Percentiles rank a stretch among this genome's conserved stretches.
Evolutionary conservation across 1,140 invertebrate genomes (phyloP).

Genomic region (Rhagoletis pomonella): DNA sequence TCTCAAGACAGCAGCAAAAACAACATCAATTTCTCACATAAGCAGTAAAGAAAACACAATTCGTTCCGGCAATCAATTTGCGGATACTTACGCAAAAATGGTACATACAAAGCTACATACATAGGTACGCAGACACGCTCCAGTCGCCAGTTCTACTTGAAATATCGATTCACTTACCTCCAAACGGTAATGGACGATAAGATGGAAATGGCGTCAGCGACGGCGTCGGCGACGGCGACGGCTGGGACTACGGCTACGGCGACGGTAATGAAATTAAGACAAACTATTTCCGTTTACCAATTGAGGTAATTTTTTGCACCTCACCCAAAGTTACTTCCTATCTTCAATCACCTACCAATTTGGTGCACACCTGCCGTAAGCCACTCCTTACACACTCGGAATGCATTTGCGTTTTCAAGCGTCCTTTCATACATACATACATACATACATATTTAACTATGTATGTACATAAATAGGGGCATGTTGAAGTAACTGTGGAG

Average conservation of each 20-base stretch:
- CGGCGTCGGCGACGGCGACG: no score
- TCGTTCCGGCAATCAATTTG: conserved; percentile 1
- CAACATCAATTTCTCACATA: neutral
- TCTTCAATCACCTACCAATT: conserved; percentile 8
- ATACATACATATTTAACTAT: no score
- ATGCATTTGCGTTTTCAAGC: conserved; percentile 20
- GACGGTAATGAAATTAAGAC: conserved; percentile 46
- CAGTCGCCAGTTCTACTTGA: neutral
- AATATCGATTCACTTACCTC: neutral
- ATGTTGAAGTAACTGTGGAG: neutral
- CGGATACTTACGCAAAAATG: neutral
- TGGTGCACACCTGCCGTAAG: conserved; percentile 12
- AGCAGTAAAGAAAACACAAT: neutral
- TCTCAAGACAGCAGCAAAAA: neutral
- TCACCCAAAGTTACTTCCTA: neutral
- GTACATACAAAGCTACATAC: no score
- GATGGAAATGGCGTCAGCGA: neutral
- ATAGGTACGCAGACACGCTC: neutral
- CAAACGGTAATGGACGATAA: neutral
- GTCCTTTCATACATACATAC: neutral
- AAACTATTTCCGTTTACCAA: conserved; percentile 51
- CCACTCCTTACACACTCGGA: neutral
- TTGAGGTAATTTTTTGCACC: conserved; percentile 10
- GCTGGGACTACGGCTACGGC: no score
- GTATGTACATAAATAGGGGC: no score